These are phyloP conservation scores for Heteropelma amictum DNA, from an alignment of 2,888 invertebrate species.

Conservation along the genomic window DNA sequence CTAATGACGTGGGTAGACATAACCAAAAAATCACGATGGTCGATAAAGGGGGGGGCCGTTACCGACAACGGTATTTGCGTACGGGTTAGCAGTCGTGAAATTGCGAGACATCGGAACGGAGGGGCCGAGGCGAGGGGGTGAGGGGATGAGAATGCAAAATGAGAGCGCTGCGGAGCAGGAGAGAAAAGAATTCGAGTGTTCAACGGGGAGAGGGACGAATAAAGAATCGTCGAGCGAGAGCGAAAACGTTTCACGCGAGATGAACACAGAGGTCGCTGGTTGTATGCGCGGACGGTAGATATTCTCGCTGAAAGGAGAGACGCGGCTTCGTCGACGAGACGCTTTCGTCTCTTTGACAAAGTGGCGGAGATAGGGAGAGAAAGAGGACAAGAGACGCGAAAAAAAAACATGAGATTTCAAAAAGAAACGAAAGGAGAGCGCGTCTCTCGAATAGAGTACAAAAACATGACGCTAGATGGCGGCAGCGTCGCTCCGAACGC, in stretches of 20 bases:
- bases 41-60: conserved; percentile 5
- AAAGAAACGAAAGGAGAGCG: not conserved
- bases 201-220: not conserved
- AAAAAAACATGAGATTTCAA: not conserved
- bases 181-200: not conserved
- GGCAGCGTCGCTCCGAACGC: not conserved
- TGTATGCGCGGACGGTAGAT: too few species aligned
- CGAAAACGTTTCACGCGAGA: not conserved
- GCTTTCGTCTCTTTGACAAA: too few species aligned
- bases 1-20: conserved; percentile 28
- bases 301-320: not conserved
- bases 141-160: not conserved
- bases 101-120: not conserved
- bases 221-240: not conserved
- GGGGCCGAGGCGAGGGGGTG: not conserved
- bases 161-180: not conserved
- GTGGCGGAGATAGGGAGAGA: not conserved
- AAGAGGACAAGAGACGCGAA: not conserved
- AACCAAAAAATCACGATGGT: conserved; percentile 33
- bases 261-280: not conserved
- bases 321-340: too few species aligned
- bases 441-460: not conserved
- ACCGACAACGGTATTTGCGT: conserved; percentile 34
- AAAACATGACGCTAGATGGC: not conserved
- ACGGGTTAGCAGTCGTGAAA: conserved; percentile 23